Base-by-base conservation (phyloP, 2,888 invertebrate species). In the Lasioglossum marginatum region DNA sequence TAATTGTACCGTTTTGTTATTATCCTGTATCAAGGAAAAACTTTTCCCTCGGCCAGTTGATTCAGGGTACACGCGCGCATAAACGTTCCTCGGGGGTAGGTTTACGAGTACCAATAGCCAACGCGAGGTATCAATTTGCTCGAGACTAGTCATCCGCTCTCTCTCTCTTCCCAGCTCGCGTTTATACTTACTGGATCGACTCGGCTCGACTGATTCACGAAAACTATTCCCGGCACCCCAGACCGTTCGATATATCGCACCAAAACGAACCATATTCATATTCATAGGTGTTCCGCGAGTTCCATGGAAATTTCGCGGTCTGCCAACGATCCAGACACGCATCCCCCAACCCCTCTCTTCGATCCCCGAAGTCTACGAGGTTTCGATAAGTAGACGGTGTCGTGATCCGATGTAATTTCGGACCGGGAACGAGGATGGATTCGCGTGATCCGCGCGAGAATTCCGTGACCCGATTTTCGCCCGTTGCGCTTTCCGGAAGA, bases 351-450 rank as follows among this genome's bases (percentile, higher is more conserved):
- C 34, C 43, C 34, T 16, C 34, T 8, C 14, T 31, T 34, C 23
- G 14, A 43, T 8, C 16, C 34, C 27, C 37, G 12, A 23, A 14
- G 43, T 43, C 10, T 68, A 63, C 60, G 34, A 31, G 45, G 70
- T 40, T 82, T 78, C 89, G 82, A 83, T 86, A 84, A 89, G 72
- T 82, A 77, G 78, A 43, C 57, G 70, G 75, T 83, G 75, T 70
- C 89, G 89, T 90, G 90, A 90, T 90, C 72, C 72, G 52, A 72
- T 45, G 79, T 73, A 83, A 84, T 85, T 85, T 85, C 37, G 14
- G 31, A n/a, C 48, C 66, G 68, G 45, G 37, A 48, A 19, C 77
- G 52, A 52, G 60, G 70, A 34, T 74, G 48, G 75, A 63, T 78
- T 85, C 84, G 85, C 85, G 85, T 85, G 84, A 57, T n/a, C 27